Conservation (phyloP, 2,888 invertebrate species). For the Melipona beecheii region DNA sequence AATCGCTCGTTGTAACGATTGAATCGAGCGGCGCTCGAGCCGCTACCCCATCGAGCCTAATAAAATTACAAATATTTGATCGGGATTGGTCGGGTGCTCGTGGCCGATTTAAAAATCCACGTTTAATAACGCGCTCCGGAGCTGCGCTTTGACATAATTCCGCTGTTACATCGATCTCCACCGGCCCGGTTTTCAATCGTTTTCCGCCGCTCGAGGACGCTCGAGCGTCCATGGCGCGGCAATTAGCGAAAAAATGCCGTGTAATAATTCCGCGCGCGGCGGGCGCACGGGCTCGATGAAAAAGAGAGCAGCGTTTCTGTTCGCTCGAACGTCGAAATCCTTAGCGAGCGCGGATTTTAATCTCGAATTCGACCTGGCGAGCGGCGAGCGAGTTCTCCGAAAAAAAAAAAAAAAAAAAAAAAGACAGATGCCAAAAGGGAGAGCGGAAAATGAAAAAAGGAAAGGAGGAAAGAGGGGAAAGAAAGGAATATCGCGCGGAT, state of each 20-base stretch:
- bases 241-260: conserved; percentile 55
- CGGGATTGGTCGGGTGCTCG: conserved; percentile 18
- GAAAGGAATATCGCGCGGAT: conserved; percentile 29
- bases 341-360: conserved; percentile 45
- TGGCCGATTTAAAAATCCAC: conserved; percentile 32
- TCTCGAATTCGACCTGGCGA: conserved; percentile 35
- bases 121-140: conserved; percentile 41
- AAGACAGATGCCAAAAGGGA: conserved; percentile 12
- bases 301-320: not conserved
- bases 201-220: conserved; percentile 25
- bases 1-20: not conserved
- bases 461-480: not conserved
- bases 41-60: not conserved
- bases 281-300: not conserved
- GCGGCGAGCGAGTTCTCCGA: not conserved
- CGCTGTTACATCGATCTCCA: conserved; percentile 43
- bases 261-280: conserved; percentile 24
- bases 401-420: not conserved
- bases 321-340: conserved; percentile 34
- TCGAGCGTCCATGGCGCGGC: conserved; percentile 6
- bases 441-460: not conserved
- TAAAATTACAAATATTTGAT: conserved; percentile 38
- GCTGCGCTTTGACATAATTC: conserved; percentile 54
- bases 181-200: conserved; percentile 32
- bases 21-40: not conserved